Evolutionary conservation across 2,113 vertebrate species (phyloP).

Genomic region (Synchiropus splendidus): DNA sequence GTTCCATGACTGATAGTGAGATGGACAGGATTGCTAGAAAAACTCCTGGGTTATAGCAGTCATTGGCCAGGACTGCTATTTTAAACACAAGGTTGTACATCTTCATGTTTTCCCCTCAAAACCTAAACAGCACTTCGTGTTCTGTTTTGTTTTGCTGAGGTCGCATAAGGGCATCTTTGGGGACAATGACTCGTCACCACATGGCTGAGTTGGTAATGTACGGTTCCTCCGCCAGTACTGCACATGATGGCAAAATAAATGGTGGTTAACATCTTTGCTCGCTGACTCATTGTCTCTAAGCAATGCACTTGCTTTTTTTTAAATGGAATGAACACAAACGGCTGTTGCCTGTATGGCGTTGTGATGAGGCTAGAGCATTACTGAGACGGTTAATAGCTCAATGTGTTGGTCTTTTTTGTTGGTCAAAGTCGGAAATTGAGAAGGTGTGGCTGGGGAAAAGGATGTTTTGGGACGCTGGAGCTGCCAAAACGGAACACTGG

Average conservation of each 20-base stretch:
- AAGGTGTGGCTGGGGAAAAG: slow-evolving; percentile 47
- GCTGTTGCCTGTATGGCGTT: background rate
- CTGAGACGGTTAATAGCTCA: too few relatives aligned
- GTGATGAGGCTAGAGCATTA: background rate
- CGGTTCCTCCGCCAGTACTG: slow-evolving; percentile 20
- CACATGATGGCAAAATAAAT: slow-evolving; percentile 20
- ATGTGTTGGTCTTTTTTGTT: too few relatives aligned
- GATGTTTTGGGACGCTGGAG: slow-evolving; percentile 56
- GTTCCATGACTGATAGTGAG: too few relatives aligned
- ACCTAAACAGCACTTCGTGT: slow-evolving; percentile 36
- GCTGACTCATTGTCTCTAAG: slow-evolving; percentile 36
- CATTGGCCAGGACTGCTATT: too few relatives aligned
- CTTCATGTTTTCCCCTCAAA: slow-evolving; percentile 8
- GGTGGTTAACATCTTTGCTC: slow-evolving; percentile 23
- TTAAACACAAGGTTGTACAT: too few relatives aligned
- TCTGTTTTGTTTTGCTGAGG: slow-evolving; percentile 43
- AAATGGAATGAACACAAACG: too few relatives aligned
- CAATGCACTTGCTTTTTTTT: too few relatives aligned
- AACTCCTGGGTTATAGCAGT: too few relatives aligned
- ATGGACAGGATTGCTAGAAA: too few relatives aligned
- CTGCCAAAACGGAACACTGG: slow-evolving; percentile 55
- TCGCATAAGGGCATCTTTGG: slow-evolving; percentile 33
- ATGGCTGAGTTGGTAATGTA: slow-evolving; percentile 29
- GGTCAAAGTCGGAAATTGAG: slow-evolving; percentile 7
- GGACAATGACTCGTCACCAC: slow-evolving; percentile 52